Evolutionary conservation across 2,797 vertebrate species (phyloP), one percentile per base, ranked within the genome.

Genomic region (Anabacerthia variegaticeps): DNA sequence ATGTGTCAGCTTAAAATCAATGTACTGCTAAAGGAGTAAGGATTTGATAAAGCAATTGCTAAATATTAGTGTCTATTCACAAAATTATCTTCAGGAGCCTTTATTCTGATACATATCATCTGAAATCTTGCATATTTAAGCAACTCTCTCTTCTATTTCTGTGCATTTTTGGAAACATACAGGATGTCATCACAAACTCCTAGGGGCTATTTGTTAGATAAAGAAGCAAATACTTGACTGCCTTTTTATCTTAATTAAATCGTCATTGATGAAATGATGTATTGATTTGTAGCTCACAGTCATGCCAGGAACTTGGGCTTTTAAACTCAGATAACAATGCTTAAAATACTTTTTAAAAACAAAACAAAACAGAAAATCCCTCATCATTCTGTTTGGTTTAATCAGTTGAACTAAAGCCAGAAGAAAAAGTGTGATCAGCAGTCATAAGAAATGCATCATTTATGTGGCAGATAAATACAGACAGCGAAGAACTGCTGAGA

Each of bases 191-290:
- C 87, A 51, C 73, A 95, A 84, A 91, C 41, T 96, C 65, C 89
- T 75, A 72, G n/a, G 15, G 78, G 91, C 81, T 92, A 39, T 91
- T 84, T 92, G 63, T 89, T 94, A 89, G 92, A 89, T 92, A 95
- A 95, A 87, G 79, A 94, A 96, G 92, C 46, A 96, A 96, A 96
- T 95, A 97, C 90, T 96, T 96, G 93, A 34, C 36, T 63, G 75
- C 32, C 54, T 91, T 85, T 96, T 97, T 95, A 96, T 97, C 94
- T 96, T 97, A 96, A 97, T 97, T 96, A 97, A 96, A 97, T 97
- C 58, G 1, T 96, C 83, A 88, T 58, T 97, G 89, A 68, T 94
- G 61, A 72, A 97, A 90, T 51, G 85, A 61, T 93, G 78, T 96
- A 94, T 94, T 96, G 90, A 96, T 96, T 85, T 90, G 28, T 49